Conservation (phyloP, 2,888 invertebrate species). For the Pandemis cinnamomeana region DNA sequence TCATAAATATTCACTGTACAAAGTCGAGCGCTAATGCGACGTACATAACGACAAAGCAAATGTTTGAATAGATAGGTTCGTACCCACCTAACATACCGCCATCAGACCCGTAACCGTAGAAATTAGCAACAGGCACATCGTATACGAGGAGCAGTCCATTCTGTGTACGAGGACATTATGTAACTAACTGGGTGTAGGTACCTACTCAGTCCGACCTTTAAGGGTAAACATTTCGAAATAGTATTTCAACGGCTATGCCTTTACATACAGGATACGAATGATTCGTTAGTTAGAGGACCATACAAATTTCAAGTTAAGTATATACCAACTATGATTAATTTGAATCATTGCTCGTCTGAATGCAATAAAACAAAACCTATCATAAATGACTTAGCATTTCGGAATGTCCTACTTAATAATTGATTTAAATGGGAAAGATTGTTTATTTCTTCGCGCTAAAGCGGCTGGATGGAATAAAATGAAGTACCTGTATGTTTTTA, state of each 20-base stretch:
- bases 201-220: conserved; percentile 12
- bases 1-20: conserved; percentile 21
- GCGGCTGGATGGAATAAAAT: no score
- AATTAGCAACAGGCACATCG: conserved; percentile 48
- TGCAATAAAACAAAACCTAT: no score
- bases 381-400: no score
- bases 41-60: conserved; percentile 53
- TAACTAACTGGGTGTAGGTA: conserved; percentile 43
- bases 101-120: conserved; percentile 52
- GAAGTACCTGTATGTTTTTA: no score
- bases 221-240: conserved; percentile 28
- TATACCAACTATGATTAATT: no score
- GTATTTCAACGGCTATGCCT: background rate
- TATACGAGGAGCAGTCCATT: conserved; percentile 40
- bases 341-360: no score
- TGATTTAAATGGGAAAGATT: no score
- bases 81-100: conserved; percentile 33
- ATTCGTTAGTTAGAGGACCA: no score
- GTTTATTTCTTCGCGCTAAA: no score
- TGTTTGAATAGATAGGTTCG: conserved; percentile 52
- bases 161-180: conserved; percentile 41
- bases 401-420: no score
- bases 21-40: conserved; percentile 10
- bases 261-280: no score
- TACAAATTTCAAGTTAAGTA: no score